These are phyloP conservation scores for Bibio marci DNA, from an alignment of 2,888 invertebrate genomes.

Conservation along the genomic window DNA sequence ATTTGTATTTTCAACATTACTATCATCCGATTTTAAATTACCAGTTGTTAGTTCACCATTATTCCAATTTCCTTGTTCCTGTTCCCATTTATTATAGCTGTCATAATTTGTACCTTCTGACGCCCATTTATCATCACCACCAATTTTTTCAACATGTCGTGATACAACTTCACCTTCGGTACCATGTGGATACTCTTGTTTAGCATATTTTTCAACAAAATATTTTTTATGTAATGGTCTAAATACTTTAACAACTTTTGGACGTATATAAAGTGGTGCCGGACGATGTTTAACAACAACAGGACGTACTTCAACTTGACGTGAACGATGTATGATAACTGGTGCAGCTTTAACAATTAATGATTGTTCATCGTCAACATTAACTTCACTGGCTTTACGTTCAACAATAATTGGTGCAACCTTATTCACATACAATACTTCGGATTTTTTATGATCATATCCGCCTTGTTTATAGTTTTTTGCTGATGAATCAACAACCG, in stretches of 20 bases:
- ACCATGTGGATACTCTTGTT: neutral
- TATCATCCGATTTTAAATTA: too few relatives aligned
- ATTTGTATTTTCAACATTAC: too few relatives aligned
- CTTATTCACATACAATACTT: too few relatives aligned
- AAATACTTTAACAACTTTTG: constrained; percentile 26
- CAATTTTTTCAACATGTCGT: too few relatives aligned
- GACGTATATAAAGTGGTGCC: constrained; percentile 25
- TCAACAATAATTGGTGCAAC: constrained; percentile 24
- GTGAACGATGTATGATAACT: constrained; percentile 27
- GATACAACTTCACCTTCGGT: too few relatives aligned
- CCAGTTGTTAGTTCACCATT: too few relatives aligned
- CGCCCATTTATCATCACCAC: too few relatives aligned
- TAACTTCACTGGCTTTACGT: constrained; percentile 25
- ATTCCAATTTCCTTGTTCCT: too few relatives aligned
- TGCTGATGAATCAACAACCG: neutral
- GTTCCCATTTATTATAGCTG: too few relatives aligned
- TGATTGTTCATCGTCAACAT: constrained; percentile 27
- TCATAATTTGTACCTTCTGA: too few relatives aligned
- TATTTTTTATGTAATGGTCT: constrained; percentile 1
- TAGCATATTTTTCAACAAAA: neutral
- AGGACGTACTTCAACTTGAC: constrained; percentile 26
- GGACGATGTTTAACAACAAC: constrained; percentile 24
- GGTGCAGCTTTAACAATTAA: constrained; percentile 27
- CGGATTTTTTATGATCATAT: neutral
- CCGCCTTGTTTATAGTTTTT: neutral